phyloP scores from a whole-genome alignment of 2,113 vertebrate genomes.

The Castor canadensis region DNA sequence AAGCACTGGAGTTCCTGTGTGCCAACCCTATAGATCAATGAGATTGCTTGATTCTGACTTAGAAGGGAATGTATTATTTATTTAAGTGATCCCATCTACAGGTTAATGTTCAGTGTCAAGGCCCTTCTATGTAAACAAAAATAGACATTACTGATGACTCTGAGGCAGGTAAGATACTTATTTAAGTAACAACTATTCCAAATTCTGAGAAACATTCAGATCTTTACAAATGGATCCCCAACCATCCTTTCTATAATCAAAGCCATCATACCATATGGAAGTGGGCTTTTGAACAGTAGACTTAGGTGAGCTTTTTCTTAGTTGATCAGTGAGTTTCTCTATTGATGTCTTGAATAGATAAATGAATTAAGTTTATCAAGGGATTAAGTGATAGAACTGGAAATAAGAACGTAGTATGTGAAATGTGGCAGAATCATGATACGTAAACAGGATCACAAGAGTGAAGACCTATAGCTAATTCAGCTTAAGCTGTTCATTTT shows the following conservation, averaged over 20 bases:
- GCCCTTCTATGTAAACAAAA: constrained; percentile 67
- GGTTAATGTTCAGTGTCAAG: constrained; percentile 60
- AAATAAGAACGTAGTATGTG: not conserved
- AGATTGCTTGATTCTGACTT: constrained; percentile 72
- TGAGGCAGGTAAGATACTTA: constrained; percentile 74
- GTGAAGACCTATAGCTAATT: not conserved
- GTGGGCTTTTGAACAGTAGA: not conserved
- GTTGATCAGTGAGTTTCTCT: not conserved
- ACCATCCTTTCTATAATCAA: not conserved
- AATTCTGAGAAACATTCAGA: constrained; percentile 71
- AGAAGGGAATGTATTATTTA: constrained; percentile 72
- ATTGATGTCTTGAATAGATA: not conserved
- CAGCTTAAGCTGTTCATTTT: not conserved
- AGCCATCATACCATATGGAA: not conserved
- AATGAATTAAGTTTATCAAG: not conserved
- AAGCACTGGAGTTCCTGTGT: constrained; percentile 57
- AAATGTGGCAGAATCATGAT: not conserved
- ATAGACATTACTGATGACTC: constrained; percentile 60
- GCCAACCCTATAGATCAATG: not conserved
- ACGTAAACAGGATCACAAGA: not conserved
- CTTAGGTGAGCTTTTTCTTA: not conserved
- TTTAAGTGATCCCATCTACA: constrained; percentile 67
- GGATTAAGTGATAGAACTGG: not conserved
- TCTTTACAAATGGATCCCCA: constrained; percentile 50
- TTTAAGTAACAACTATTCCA: constrained; percentile 74